These are phyloP conservation scores for Paramuricea clavata DNA, from an alignment of 92 coral and sea anemone genomes.

Conservation along the genomic window DNA sequence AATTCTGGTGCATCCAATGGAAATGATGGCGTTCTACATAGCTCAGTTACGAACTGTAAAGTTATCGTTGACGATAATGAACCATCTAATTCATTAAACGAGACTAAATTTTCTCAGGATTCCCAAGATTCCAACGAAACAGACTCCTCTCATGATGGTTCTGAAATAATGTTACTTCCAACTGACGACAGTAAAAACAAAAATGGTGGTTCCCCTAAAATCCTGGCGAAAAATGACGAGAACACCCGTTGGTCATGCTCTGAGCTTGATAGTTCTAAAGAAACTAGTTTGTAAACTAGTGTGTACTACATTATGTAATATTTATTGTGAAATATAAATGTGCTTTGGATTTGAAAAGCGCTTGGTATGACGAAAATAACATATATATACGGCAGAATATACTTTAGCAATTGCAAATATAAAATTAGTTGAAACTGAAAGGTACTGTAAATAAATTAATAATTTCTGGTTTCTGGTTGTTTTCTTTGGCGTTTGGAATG, in stretches of 20 bases:
- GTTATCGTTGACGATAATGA: neutral
- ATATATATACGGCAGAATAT: too few species aligned
- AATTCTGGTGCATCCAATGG: neutral
- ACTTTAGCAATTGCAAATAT: too few species aligned
- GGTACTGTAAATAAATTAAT: too few species aligned
- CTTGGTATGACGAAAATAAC: too few species aligned
- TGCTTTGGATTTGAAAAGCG: too few species aligned
- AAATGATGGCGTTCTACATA: neutral
- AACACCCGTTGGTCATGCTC: slow-evolving; percentile 18
- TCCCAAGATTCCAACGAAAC: neutral
- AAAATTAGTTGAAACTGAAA: too few species aligned
- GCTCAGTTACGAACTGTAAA: neutral
- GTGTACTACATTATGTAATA: neutral
- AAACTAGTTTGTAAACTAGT: slow-evolving; percentile 11
- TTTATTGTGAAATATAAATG: too few species aligned
- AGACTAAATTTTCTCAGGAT: neutral
- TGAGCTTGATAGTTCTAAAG: slow-evolving; percentile 20
- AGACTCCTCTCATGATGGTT: neutral
- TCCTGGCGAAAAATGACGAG: neutral
- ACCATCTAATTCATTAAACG: neutral
- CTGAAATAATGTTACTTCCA: neutral
- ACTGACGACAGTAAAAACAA: neutral
- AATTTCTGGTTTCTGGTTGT: too few species aligned
- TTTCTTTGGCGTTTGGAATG: too few species aligned
- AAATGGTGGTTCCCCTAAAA: neutral